Evolutionary conservation across 2,888 invertebrate genomes (phyloP).

Genomic region (Caenorhabditis panamensis): DNA sequence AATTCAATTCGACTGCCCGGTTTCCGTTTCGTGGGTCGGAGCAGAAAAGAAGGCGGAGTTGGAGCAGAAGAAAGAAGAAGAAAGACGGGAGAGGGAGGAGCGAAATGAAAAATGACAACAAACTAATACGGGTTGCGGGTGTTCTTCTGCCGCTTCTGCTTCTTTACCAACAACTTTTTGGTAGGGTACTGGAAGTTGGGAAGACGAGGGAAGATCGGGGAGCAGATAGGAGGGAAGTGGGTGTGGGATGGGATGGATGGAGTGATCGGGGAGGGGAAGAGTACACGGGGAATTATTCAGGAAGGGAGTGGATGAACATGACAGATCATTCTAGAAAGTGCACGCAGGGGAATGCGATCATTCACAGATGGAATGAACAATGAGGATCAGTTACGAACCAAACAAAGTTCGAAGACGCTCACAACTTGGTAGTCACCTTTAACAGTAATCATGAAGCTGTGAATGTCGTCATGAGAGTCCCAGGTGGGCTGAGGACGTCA

Average conservation of each 20-base stretch:
- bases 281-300: constrained; percentile 5
- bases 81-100: constrained; percentile 25
- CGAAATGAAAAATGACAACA: constrained; percentile 47
- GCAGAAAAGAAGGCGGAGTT: constrained; percentile 3
- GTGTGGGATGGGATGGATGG: constrained; percentile 4
- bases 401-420: too few relatives aligned
- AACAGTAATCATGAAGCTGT: too few relatives aligned
- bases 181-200: too few relatives aligned
- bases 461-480: too few relatives aligned
- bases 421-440: too few relatives aligned
- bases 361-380: too few relatives aligned
- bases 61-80: constrained; percentile 6
- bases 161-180: background rate
- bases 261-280: too few relatives aligned
- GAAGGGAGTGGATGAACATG: too few relatives aligned
- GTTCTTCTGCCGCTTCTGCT: background rate
- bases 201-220: constrained; percentile 12
- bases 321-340: too few relatives aligned
- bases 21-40: constrained; percentile 47
- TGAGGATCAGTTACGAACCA: too few relatives aligned
- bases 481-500: too few relatives aligned
- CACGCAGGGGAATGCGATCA: too few relatives aligned
- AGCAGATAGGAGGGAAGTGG: constrained; percentile 15
- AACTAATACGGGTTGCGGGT: constrained; percentile 32
- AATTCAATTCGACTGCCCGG: constrained; percentile 51